A percentile compares a stretch with the other conserved stretches of the same genome.
These are phyloP conservation scores for Rhinolophus sinicus DNA, from an alignment of 2,113 vertebrate species.

Conservation along the genomic window DNA sequence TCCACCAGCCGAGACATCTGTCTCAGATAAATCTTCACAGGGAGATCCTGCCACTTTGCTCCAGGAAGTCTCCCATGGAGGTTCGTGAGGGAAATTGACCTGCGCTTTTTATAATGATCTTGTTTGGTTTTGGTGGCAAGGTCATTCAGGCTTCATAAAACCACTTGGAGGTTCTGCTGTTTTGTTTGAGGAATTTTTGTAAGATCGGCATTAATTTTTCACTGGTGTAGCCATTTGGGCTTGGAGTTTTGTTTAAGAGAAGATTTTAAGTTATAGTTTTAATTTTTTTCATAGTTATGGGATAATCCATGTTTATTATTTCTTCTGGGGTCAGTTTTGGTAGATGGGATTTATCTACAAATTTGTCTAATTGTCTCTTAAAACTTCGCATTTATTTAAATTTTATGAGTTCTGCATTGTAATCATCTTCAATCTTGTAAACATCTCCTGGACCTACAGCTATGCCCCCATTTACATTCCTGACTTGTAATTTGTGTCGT, in stretches of 20 bases:
- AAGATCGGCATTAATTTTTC: background rate
- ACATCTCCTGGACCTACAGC: fast-evolving
- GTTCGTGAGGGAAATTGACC: background rate
- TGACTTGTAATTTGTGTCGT: background rate
- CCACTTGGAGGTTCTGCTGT: no score
- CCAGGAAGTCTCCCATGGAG: background rate
- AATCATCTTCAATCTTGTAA: background rate
- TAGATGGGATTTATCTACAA: background rate
- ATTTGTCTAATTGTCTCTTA: background rate
- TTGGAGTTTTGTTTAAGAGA: background rate
- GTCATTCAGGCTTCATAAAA: background rate
- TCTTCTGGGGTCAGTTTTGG: background rate
- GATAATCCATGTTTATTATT: background rate
- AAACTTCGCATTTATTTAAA: background rate
- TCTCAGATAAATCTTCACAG: background rate
- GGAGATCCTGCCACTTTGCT: background rate
- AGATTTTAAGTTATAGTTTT: background rate
- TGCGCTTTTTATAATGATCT: background rate
- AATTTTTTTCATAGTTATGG: background rate
- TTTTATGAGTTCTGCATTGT: background rate
- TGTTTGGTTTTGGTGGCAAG: background rate
- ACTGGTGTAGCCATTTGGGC: no score
- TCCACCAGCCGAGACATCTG: background rate
- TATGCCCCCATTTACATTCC: background rate
- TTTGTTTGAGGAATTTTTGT: background rate